A percentile compares a stretch with the other conserved stretches of the same genome.
Conservation (phyloP, 1,140 invertebrate genomes). For the Cheumatopsyche charites region DNA sequence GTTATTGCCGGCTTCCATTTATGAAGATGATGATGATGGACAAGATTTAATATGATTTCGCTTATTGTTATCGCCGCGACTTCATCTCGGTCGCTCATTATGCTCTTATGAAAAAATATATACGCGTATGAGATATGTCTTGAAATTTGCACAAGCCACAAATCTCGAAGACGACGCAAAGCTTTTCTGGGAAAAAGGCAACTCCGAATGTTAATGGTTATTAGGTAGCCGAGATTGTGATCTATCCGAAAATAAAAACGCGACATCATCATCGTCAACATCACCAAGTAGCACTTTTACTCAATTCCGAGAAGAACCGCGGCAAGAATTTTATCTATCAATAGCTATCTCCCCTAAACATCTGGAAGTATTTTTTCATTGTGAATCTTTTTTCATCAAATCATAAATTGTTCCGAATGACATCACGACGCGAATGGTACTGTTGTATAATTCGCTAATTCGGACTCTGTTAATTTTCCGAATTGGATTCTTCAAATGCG, state of each 20-base stretch:
- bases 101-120: neutral
- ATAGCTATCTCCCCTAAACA: neutral
- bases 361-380: neutral
- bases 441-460: constrained; percentile 17
- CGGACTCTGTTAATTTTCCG: neutral
- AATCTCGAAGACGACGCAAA: constrained; percentile 16
- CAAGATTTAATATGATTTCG: constrained; percentile 14
- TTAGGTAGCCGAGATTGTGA: constrained; percentile 33
- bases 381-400: neutral
- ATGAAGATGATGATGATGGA: constrained; percentile 6
- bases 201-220: constrained; percentile 31
- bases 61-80: neutral
- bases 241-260: constrained; percentile 7
- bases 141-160: constrained; percentile 10
- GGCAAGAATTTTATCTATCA: neutral
- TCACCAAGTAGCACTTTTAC: constrained; percentile 30
- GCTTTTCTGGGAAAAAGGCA: constrained; percentile 25
- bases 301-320: constrained; percentile 28
- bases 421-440: constrained; percentile 21
- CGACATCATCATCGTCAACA: neutral
- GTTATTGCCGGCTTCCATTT: neutral
- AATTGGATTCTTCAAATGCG: neutral
- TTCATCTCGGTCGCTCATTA: constrained; percentile 13
- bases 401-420: constrained; percentile 25
- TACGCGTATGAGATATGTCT: neutral